Base-by-base conservation (phyloP, 2,797 vertebrate genomes). In the Rhinichthys osculus region DNA sequence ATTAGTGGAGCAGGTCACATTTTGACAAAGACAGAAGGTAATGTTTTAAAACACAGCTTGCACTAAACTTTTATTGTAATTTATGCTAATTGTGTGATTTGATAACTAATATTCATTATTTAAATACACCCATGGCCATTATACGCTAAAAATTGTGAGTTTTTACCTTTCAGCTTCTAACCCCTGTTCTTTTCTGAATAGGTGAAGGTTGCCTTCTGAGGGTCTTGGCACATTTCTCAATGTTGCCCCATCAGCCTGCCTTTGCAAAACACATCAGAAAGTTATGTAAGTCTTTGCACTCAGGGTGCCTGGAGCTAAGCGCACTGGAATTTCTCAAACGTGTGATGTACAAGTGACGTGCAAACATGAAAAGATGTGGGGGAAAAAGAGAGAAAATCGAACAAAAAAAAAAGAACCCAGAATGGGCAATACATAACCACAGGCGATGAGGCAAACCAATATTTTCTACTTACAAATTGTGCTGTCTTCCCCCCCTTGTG, bases 281-380 rank as follows among this genome's bases (percentile, higher is more conserved):
- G 92, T 93, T 93, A 94, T 93, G 92, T 94, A 94, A 94, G 92
- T 91, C 89, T 88, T 89, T 90, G 52, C 27, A 76, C 78, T 38
- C 62, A 30, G 66, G 87, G 90, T 90, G 93, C 94, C 93, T 90
- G 89, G 90, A 93, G 93, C 93, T 88, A 93, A 87, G 82, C 62
- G 7, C 59, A 23, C 11, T 76, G 27, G 76, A 80, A 70, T 88
- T 88, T 78, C 72, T 87, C 92, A 91, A 91, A 94, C 91, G 90
- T 93, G 93, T 89, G 93, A 92, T 93, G 85, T 93, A 93, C 92
- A 91, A 93, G 91, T 88, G 91, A 91, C 89, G 90, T 91, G 89
- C 91, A 84, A 87, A 82, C 83, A 89, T 89, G 67, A 90, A 91
- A 88, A 94, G 91, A 86, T 89, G 87, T 92, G 83, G 40, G 88